Evolutionary conservation across 2,888 invertebrate species (phyloP), one percentile per base, ranked within the genome.

Genomic region (Rosalia funebris): DNA sequence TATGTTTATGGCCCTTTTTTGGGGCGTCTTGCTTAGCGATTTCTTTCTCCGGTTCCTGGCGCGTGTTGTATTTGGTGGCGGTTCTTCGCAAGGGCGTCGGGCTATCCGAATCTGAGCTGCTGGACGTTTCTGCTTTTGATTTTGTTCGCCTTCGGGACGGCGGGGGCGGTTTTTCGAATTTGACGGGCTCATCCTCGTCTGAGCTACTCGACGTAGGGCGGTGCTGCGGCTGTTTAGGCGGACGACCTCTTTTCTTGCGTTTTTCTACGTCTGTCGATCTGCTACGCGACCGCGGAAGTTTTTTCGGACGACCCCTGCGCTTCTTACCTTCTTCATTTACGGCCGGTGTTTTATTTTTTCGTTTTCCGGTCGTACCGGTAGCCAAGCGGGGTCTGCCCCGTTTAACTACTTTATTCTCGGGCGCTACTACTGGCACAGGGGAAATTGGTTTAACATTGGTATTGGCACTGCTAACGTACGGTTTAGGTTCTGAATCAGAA

Each of bases 391-490:
- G 71, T 55, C 73, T 66, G 14, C 70, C 71, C 36, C 71, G 66
- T 16, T 15, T 12, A 31, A 25, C 11, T 1, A 59, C 58, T 14
- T 16, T 50, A 11, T 25, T 57, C 7, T 62, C 59, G 9, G 59
- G 17, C 1, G 20, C 44, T 16, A 42, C 17, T n/a, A 48, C 53
- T 14, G 57, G 59, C 83, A 77, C 12, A 83, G 84, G 50, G 82
- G 77, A 20, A 83, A 83, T 16, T 82, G 80, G 68, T 71, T 78
- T 54, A 69, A 66, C 69, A 83, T 76, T n/a, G 71, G 73, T 58
- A 75, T 76, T 15, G 39, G 45, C 16, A 44, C 46, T 47, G 12
- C 34, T 36, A 56, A 39, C 55, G 48, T 56, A 57, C 1, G 59
- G 19, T 56, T 69, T 65, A 9, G 53, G 34, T 41, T 65, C 65